Percentiles rank a stretch among this genome's conserved stretches.
Conservation (phyloP, 2,888 invertebrate species). For the Ormyrus rosae region DNA sequence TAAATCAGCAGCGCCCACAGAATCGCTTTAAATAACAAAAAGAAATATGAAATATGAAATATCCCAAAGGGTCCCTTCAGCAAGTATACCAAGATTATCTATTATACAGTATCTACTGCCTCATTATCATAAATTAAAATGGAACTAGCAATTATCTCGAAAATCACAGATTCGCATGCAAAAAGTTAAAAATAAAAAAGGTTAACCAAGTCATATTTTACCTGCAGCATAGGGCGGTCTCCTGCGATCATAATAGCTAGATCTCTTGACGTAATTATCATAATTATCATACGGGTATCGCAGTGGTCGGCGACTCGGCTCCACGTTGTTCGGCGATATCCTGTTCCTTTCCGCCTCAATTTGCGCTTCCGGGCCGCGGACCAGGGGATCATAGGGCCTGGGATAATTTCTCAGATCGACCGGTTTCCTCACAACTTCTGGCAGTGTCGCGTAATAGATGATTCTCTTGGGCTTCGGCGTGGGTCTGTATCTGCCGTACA, state of each 20-base stretch:
- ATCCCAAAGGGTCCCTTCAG: too few relatives aligned
- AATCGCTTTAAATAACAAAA: slow-evolving; percentile 45
- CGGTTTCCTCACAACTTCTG: slow-evolving; percentile 74
- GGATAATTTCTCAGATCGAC: slow-evolving; percentile 69
- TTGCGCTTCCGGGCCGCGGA: slow-evolving; percentile 41
- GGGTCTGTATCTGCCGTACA: slow-evolving; percentile 65
- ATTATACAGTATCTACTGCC: too few relatives aligned
- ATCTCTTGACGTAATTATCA: slow-evolving; percentile 67
- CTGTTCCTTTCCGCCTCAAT: slow-evolving; percentile 56
- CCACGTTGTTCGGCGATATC: slow-evolving; percentile 56
- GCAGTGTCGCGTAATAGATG: slow-evolving; percentile 75
- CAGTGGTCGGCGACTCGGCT: slow-evolving; percentile 65
- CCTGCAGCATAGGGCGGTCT: slow-evolving; percentile 58
- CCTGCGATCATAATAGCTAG: slow-evolving; percentile 63
- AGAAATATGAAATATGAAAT: neutral
- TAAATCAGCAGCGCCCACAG: slow-evolving; percentile 41
- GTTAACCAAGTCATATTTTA: neutral
- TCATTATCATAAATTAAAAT: too few relatives aligned
- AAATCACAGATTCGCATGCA: neutral
- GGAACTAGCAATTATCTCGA: neutral
- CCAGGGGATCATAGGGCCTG: slow-evolving; percentile 63
- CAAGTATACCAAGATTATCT: too few relatives aligned
- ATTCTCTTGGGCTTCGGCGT: slow-evolving; percentile 71
- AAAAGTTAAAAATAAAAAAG: neutral
- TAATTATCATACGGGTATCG: slow-evolving; percentile 65